Conservation (phyloP, 92 coral and sea anemone species). For the Epizoanthus illoricatus region DNA sequence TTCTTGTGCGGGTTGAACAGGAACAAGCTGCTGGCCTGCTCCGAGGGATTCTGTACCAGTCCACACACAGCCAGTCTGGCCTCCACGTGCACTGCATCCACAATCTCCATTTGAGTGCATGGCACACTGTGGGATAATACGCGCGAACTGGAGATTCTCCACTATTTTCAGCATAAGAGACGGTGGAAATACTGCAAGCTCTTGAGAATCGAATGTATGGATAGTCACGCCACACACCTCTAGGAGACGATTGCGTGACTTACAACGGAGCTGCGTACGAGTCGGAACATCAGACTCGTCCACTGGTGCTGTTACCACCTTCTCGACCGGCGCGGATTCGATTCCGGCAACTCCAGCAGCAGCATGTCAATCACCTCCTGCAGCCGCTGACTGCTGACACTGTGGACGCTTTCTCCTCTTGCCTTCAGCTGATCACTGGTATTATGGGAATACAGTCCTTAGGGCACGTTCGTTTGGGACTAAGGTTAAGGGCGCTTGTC, state of each 20-base stretch:
- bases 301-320: slow-evolving; percentile 22
- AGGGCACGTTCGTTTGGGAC: too few species aligned
- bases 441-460: too few species aligned
- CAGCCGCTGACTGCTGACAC: background rate
- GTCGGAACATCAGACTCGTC: slow-evolving; percentile 11
- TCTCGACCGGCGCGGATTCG: slow-evolving; percentile 11
- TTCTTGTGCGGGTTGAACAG: slow-evolving; percentile 44
- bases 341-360: slow-evolving; percentile 33
- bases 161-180: too few species aligned
- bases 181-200: slow-evolving; percentile 36
- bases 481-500: too few species aligned
- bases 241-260: slow-evolving; percentile 30
- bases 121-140: slow-evolving; percentile 30
- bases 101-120: background rate
- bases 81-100: slow-evolving; percentile 30
- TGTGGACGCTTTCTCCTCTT: background rate
- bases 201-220: background rate
- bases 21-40: slow-evolving; percentile 16
- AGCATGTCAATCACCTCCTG: slow-evolving; percentile 21
- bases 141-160: slow-evolving; percentile 28
- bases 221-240: slow-evolving; percentile 21
- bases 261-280: slow-evolving; percentile 35
- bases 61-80: slow-evolving; percentile 39
- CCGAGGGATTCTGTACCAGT: slow-evolving; percentile 6
- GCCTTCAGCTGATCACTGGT: too few species aligned